Base-by-base conservation (phyloP, 2,797 vertebrate genomes). In the Phataginus tetradactyla region DNA sequence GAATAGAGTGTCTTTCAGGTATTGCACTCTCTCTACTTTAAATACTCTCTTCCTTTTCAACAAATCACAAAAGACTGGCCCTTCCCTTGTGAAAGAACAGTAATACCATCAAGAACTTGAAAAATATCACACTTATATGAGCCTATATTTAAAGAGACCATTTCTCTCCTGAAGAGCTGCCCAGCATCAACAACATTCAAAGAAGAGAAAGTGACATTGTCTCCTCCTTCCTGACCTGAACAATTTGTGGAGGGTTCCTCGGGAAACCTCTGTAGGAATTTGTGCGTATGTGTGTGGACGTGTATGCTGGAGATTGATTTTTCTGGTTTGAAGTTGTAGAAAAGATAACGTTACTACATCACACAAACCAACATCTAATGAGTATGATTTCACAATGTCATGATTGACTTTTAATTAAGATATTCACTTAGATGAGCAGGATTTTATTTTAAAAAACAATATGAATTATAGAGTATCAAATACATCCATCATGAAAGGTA, bases 1-100 rank as follows among this genome's bases (percentile, higher is more conserved):
- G 85, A 94, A 95, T 13, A 75, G 81, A 39, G 21, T 42, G 72
- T 85, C 32, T 96, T 91, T 64, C 14, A 59, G 42, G 49, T 25
- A 51, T 93, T 81, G 29, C 64, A 53, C 25, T 1, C 37, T 59
- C 34, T 86, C 57, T 57, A 51, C 45, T 93, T 85, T 78, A 80
- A 95, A 97, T 90, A n/a, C 29, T 57, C 10, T 88, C 55, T 95
- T 91, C 29, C 49, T 96, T 97, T 95, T 90, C 55, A 95, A 61
- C 27, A 39, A 3, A 51, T 57, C 32, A 94, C 86, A 95, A 97
- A 96, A 34, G 78, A 91, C 66, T 84, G 77, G 4, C 42, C 87
- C 13, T n/a, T 71, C 61, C 96, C 95, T 98, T 96, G 51, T 96
- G 23, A 85, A 55, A 75, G 18, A 74, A 86, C 11, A 90, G 37